Evolutionary conservation across 2,888 invertebrate genomes (phyloP).

Genomic region (Ceratothoa steindachneri): DNA sequence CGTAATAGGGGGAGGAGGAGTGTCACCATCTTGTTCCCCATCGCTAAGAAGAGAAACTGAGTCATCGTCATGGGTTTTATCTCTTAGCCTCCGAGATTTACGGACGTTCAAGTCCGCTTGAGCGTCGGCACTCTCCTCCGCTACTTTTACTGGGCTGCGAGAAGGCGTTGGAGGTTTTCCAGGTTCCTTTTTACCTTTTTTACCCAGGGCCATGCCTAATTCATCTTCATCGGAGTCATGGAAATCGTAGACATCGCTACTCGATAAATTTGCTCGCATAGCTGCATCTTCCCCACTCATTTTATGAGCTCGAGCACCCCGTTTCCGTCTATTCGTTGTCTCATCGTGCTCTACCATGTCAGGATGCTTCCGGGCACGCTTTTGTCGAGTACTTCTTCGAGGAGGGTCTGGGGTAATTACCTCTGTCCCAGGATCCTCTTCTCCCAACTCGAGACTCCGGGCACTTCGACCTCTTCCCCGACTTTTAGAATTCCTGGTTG

Average conservation of each 20-base stretch:
- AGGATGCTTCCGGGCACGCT: constrained; percentile 37
- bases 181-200: constrained; percentile 30
- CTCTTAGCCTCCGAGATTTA: constrained; percentile 37
- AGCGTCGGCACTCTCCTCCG: constrained; percentile 23
- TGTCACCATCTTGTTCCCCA: not conserved
- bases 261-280: constrained; percentile 16
- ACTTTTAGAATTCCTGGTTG: constrained; percentile 23
- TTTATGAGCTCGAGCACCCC: constrained; percentile 23
- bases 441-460: constrained; percentile 23
- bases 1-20: constrained; percentile 15
- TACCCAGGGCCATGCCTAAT: constrained; percentile 27
- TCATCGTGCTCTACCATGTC: constrained; percentile 47
- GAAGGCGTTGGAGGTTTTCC: not conserved
- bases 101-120: constrained; percentile 15
- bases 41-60: not conserved
- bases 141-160: constrained; percentile 28
- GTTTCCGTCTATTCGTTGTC: constrained; percentile 31
- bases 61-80: constrained; percentile 37
- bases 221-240: constrained; percentile 45
- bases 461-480: constrained; percentile 33
- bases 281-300: constrained; percentile 19
- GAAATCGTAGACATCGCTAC: constrained; percentile 43
- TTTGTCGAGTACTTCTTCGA: constrained; percentile 37
- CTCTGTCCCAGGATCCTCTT: constrained; percentile 4
- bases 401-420: constrained; percentile 22